phyloP scores from a whole-genome alignment of 2,888 invertebrate species.

The Hydriomena furcata region DNA sequence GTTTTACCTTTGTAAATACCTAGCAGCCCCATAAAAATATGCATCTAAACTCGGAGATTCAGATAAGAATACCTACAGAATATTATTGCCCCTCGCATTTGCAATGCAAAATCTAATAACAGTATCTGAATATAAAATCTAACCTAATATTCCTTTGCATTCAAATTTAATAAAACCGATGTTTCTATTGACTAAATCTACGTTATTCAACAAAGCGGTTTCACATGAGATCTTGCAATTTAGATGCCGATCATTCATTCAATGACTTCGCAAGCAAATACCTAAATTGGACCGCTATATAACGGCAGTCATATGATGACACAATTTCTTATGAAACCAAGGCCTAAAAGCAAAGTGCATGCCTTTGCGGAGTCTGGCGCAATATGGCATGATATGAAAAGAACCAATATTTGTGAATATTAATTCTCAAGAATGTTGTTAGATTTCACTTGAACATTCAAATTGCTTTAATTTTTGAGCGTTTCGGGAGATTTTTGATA shows the following conservation, averaged over 20 bases:
- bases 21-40: background rate
- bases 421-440: background rate
- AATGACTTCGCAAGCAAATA: too few relatives aligned
- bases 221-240: too few relatives aligned
- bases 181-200: background rate
- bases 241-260: too few relatives aligned
- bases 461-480: too few relatives aligned
- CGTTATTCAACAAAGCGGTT: background rate
- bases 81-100: conserved; percentile 16
- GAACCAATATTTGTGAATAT: background rate
- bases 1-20: background rate
- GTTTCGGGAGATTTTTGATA: too few relatives aligned
- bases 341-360: background rate
- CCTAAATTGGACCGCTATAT: background rate
- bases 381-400: background rate
- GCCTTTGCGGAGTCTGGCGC: background rate
- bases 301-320: background rate
- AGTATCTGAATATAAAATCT: conserved; percentile 15
- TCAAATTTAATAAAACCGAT: conserved; percentile 18
- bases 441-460: too few relatives aligned
- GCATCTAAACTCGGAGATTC: background rate
- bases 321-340: background rate
- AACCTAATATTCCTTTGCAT: conserved; percentile 7
- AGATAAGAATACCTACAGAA: background rate
- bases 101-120: conserved; percentile 19